Percentiles rank a stretch among this genome's conserved stretches.
phyloP scores from a whole-genome alignment of 1,140 invertebrate genomes.

The Nautilus pompilius region DNA sequence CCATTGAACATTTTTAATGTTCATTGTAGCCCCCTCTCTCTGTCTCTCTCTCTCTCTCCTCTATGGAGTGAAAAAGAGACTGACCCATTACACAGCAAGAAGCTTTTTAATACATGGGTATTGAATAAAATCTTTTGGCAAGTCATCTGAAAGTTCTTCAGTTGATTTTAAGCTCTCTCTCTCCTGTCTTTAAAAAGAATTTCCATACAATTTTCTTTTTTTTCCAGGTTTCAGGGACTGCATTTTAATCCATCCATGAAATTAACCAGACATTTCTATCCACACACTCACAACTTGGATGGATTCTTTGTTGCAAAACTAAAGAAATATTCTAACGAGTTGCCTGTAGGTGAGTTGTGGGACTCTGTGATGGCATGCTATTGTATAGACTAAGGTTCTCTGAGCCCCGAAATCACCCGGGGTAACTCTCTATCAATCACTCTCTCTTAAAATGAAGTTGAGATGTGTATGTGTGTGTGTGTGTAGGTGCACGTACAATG shows the following conservation, averaged over 20 bases:
- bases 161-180: not conserved
- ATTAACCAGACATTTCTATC: constrained; percentile 88
- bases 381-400: too few relatives aligned
- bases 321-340: constrained; percentile 90
- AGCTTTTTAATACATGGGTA: not conserved
- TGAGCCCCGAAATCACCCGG: too few relatives aligned
- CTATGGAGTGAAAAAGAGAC: not conserved
- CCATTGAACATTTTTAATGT: not conserved
- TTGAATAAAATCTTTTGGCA: not conserved
- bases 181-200: not conserved
- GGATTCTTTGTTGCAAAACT: constrained; percentile 99
- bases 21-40: not conserved
- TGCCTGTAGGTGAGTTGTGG: constrained; percentile 19
- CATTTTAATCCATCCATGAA: constrained; percentile 89
- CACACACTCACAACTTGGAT: constrained; percentile 98
- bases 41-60: not conserved
- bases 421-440: too few relatives aligned
- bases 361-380: too few relatives aligned
- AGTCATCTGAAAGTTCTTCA: not conserved
- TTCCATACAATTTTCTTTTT: constrained; percentile 17
- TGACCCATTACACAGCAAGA: not conserved
- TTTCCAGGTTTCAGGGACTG: constrained; percentile 63
- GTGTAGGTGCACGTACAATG: too few relatives aligned
- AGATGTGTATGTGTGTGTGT: too few relatives aligned
- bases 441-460: too few relatives aligned